Percentiles rank a stretch among this genome's conserved stretches.
phyloP scores from a whole-genome alignment of 2,797 vertebrate species.

The Thaleichthys pacificus region DNA sequence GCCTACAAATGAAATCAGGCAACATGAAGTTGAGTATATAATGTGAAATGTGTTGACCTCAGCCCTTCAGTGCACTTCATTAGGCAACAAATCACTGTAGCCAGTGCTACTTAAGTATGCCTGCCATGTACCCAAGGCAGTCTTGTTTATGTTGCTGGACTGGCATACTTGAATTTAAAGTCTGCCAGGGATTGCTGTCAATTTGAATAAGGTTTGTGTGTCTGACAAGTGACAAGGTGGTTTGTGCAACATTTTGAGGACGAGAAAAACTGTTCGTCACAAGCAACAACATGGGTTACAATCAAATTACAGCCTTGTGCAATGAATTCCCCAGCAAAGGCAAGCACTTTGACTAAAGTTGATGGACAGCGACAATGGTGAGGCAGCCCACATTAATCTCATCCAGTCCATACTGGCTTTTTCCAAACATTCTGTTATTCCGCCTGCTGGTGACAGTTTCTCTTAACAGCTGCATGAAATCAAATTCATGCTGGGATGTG shows the following conservation, averaged over 20 bases:
- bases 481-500: slow-evolving; percentile 24
- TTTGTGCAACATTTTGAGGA: slow-evolving; percentile 19
- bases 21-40: slow-evolving; percentile 30
- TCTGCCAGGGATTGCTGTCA: slow-evolving; percentile 25
- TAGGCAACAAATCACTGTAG: slow-evolving; percentile 18
- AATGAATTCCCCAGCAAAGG: slow-evolving; percentile 43
- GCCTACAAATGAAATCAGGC: slow-evolving; percentile 23
- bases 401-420: slow-evolving; percentile 36
- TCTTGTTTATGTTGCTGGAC: slow-evolving; percentile 18
- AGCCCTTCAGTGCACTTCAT: slow-evolving; percentile 47
- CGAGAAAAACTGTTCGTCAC: slow-evolving; percentile 20
- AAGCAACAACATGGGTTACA: slow-evolving; percentile 33
- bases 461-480: slow-evolving; percentile 24
- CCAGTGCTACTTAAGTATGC: slow-evolving; percentile 35
- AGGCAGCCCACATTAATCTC: slow-evolving; percentile 29
- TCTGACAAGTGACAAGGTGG: slow-evolving; percentile 42
- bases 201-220: slow-evolving; percentile 26
- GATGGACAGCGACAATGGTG: slow-evolving; percentile 41
- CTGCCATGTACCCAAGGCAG: slow-evolving; percentile 13
- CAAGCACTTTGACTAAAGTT: slow-evolving; percentile 42
- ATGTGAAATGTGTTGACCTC: slow-evolving; percentile 41
- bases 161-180: slow-evolving; percentile 42
- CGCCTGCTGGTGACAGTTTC: slow-evolving; percentile 30
- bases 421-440: slow-evolving; percentile 36
- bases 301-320: slow-evolving; percentile 21